Evolutionary conservation across 2,797 vertebrate genomes (phyloP).

Genomic region (Sardinella longiceps): DNA sequence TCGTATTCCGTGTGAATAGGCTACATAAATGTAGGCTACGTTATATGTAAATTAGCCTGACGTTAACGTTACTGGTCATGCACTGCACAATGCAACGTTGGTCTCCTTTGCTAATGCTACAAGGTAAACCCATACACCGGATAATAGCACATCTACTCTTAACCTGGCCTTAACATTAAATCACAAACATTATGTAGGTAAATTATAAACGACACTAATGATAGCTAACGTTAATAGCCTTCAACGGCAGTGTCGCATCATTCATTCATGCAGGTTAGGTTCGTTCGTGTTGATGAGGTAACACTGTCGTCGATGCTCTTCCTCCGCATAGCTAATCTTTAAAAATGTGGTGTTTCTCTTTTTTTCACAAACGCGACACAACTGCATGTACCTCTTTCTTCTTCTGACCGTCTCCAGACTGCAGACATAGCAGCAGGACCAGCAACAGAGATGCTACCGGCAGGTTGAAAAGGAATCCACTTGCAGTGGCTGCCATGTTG

Average conservation of each 20-base stretch:
- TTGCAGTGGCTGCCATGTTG: constrained; percentile 56
- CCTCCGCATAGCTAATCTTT: neutral
- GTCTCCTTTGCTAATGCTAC: neutral
- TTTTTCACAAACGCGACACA: neutral
- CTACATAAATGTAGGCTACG: neutral
- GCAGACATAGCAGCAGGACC: constrained; percentile 69
- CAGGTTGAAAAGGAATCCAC: constrained; percentile 57
- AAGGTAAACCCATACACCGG: neutral
- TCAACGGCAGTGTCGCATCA: neutral
- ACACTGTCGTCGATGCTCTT: neutral
- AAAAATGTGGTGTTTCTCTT: neutral
- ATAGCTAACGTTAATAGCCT: neutral
- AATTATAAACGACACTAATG: neutral
- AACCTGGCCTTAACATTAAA: neutral
- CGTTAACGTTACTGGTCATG: neutral
- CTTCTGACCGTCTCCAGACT: constrained; percentile 77
- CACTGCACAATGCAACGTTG: neutral
- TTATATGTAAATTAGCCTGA: neutral
- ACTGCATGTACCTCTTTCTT: constrained; percentile 78
- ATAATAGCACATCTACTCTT: neutral
- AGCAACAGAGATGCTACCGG: constrained; percentile 59
- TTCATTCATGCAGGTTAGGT: neutral
- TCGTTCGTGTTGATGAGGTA: neutral
- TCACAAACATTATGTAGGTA: neutral
- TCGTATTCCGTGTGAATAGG: no score